phyloP scores from a whole-genome alignment of 2,113 vertebrate genomes.

The Scytalopus superciliaris region DNA sequence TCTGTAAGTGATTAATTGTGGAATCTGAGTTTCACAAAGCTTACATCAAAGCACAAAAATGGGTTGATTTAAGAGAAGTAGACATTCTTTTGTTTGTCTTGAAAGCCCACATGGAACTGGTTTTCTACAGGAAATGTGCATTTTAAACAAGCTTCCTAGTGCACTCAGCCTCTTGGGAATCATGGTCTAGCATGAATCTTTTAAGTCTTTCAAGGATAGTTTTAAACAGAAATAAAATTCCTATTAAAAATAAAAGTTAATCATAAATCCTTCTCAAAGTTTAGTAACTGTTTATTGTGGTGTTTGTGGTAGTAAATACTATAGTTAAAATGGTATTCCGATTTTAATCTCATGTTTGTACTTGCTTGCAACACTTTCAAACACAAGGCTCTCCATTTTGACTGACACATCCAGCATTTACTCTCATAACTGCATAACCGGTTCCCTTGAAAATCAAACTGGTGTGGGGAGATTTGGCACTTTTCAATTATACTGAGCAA shows the following conservation, averaged over 20 bases:
- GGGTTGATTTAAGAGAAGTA: conserved; percentile 64
- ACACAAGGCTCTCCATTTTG: neutral
- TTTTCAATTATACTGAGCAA: neutral
- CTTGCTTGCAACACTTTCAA: neutral
- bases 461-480: neutral
- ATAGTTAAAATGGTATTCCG: neutral
- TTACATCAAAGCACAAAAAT: conserved; percentile 66
- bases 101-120: conserved; percentile 64
- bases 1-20: conserved; percentile 67
- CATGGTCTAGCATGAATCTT: conserved; percentile 8
- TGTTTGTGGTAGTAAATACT: neutral
- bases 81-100: conserved; percentile 63
- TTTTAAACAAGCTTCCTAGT: conserved; percentile 70
- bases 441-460: neutral
- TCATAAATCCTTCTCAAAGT: neutral
- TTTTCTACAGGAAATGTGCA: conserved; percentile 73
- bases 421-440: neutral
- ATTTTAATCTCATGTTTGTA: neutral
- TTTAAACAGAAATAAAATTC: neutral
- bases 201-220: neutral
- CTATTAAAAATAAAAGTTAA: neutral
- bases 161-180: conserved; percentile 43
- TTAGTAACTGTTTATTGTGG: neutral
- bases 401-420: neutral
- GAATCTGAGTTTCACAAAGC: conserved; percentile 54